Percentiles rank a stretch among this genome's conserved stretches.
These are phyloP conservation scores for Troides oblongomaculatus DNA, from an alignment of 2,888 invertebrate genomes.

Conservation along the genomic window DNA sequence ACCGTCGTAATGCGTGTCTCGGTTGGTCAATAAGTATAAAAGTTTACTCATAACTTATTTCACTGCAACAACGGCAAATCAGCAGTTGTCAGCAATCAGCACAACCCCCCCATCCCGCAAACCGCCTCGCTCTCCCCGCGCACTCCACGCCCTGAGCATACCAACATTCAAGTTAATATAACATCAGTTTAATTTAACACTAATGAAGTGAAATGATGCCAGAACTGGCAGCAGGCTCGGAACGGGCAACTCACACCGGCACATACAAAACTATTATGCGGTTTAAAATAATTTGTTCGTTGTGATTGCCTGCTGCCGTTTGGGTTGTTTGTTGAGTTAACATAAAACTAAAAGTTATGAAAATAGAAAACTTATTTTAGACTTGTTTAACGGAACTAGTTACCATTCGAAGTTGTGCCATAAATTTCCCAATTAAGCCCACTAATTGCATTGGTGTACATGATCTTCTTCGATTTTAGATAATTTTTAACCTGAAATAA, in stretches of 20 bases:
- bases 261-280: constrained; percentile 12
- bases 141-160: constrained; percentile 78
- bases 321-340: constrained; percentile 14
- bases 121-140: constrained; percentile 70
- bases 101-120: constrained; percentile 70
- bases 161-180: constrained; percentile 73
- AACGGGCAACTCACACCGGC: constrained; percentile 24
- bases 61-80: constrained; percentile 77
- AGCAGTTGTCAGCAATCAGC: constrained; percentile 78
- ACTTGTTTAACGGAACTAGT: constrained; percentile 52
- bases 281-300: constrained; percentile 24
- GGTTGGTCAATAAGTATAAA: constrained; percentile 73
- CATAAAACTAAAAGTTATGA: constrained; percentile 29
- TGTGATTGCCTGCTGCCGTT: constrained; percentile 33
- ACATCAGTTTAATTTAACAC: constrained; percentile 34
- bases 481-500: constrained; percentile 65
- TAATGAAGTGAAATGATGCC: constrained; percentile 20
- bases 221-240: constrained; percentile 16
- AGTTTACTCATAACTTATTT: constrained; percentile 78
- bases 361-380: constrained; percentile 32
- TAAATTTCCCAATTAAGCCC: constrained; percentile 67
- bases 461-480: constrained; percentile 57
- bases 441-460: constrained; percentile 58
- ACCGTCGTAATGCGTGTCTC: constrained; percentile 60
- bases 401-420: constrained; percentile 64